These are phyloP conservation scores for Papilio helenus DNA, from an alignment of 1,140 invertebrate species.

Conservation along the genomic window DNA sequence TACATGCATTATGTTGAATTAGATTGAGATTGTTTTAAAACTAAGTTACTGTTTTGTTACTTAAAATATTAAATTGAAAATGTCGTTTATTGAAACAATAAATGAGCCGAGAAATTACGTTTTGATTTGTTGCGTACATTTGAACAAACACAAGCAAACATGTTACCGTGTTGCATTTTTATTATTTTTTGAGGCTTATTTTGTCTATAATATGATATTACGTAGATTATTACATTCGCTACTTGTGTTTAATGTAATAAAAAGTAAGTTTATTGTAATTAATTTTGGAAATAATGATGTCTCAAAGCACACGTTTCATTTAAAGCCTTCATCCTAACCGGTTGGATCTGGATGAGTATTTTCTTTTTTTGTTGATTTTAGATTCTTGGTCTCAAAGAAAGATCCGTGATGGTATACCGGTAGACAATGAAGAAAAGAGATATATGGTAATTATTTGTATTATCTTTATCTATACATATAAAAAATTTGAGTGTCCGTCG, in stretches of 20 bases:
- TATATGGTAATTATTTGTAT: constrained; percentile 43
- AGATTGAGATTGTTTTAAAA: neutral
- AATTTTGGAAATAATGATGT: neutral
- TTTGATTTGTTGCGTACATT: neutral
- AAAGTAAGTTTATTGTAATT: constrained; percentile 1
- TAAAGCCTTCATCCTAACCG: no score
- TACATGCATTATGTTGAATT: no score
- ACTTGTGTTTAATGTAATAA: neutral
- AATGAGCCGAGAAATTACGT: neutral
- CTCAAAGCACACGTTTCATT: no score
- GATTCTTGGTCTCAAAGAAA: constrained; percentile 35
- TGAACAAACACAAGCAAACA: neutral
- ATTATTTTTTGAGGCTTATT: neutral
- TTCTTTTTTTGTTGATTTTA: neutral
- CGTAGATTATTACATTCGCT: neutral
- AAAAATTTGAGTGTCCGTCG: no score
- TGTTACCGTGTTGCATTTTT: neutral
- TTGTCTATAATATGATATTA: constrained; percentile 3
- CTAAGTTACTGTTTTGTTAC: neutral
- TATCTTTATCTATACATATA: no score
- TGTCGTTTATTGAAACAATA: neutral
- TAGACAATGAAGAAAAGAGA: constrained; percentile 30
- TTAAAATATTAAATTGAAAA: neutral
- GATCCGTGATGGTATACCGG: constrained; percentile 41
- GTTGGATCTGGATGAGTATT: no score